These are phyloP conservation scores for Ophioninae sp. DNA, from an alignment of 2,888 invertebrate genomes.

Conservation along the genomic window DNA sequence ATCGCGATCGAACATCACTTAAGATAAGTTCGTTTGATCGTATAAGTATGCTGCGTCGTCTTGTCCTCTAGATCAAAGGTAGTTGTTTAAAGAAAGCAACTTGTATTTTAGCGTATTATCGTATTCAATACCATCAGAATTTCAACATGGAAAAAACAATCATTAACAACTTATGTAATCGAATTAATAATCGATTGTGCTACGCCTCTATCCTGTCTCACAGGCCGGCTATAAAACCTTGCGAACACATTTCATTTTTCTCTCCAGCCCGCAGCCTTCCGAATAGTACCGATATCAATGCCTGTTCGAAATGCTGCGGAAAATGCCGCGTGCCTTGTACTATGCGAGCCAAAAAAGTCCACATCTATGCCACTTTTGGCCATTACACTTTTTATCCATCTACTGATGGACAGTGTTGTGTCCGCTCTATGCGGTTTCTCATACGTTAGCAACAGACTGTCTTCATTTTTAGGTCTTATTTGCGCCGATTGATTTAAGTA, in stretches of 20 bases:
- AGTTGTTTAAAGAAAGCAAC: too few species aligned
- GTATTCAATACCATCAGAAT: too few species aligned
- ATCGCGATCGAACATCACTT: too few species aligned
- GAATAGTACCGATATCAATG: neutral
- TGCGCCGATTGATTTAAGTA: neutral
- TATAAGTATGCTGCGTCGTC: too few species aligned
- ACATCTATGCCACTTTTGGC: neutral
- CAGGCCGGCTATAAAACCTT: neutral
- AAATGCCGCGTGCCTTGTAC: neutral
- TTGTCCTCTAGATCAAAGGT: too few species aligned
- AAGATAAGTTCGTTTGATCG: too few species aligned
- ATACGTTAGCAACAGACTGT: neutral
- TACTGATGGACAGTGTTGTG: too few species aligned
- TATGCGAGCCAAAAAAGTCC: neutral
- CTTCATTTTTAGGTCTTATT: neutral
- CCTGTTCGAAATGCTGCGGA: neutral
- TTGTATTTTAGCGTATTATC: too few species aligned
- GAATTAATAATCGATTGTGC: neutral
- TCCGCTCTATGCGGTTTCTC: too few species aligned
- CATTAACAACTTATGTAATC: too few species aligned
- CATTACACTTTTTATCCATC: conserved; percentile 1
- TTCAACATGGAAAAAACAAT: too few species aligned
- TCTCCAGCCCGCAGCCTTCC: neutral
- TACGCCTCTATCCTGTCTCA: neutral
- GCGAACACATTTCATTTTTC: neutral